Conservation (phyloP, 2,113 vertebrate genomes). For the Equus quagga region DNA sequence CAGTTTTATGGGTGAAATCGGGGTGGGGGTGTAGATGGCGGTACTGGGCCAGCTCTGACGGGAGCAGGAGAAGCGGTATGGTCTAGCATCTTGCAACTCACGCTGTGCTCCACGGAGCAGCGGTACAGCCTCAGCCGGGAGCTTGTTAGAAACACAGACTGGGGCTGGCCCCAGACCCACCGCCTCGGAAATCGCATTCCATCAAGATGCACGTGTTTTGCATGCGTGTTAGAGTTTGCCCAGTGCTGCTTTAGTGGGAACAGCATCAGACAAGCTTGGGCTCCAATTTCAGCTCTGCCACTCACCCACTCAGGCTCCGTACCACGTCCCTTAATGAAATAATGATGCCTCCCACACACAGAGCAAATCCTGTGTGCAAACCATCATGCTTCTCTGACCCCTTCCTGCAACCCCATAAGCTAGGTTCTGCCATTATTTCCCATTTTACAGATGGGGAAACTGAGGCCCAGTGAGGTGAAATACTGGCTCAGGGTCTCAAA, state of each 20-base stretch:
- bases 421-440: background rate
- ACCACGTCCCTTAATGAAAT: background rate
- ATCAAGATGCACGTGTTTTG: background rate
- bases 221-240: background rate
- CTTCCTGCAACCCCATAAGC: fast-evolving
- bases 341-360: fast-evolving
- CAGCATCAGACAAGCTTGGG: background rate
- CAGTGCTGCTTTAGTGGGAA: fast-evolving
- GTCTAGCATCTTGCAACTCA: too few species aligned
- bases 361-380: background rate
- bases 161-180: background rate
- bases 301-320: fast-evolving
- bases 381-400: fast-evolving
- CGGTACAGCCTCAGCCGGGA: fast-evolving
- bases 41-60: background rate
- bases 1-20: background rate
- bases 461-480: background rate
- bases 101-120: fast-evolving
- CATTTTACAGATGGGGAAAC: background rate
- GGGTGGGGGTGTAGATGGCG: fast-evolving
- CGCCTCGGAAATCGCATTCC: background rate
- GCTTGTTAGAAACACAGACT: background rate
- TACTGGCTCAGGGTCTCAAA: background rate
- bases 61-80: background rate
- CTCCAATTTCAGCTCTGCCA: background rate